phyloP scores from a whole-genome alignment of 2,113 vertebrate species.

The Pollimyrus isidori region DNA sequence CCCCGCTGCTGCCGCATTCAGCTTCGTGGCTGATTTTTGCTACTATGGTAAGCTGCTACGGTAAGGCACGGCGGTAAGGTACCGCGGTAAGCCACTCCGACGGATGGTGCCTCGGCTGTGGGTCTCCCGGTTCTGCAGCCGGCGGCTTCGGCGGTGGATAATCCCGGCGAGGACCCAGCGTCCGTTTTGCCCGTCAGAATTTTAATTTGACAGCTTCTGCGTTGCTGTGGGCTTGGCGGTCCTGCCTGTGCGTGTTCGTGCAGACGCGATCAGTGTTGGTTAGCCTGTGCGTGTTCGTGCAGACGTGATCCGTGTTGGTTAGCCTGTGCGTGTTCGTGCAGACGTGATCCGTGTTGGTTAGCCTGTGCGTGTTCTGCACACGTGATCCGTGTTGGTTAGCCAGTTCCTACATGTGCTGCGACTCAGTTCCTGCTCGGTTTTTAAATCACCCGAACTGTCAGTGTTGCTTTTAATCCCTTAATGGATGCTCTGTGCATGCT shows the following conservation, averaged over 20 bases:
- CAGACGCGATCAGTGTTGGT: no score
- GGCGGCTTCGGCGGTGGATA: background rate
- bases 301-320: no score
- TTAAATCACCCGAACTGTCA: background rate
- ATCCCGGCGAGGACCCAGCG: background rate
- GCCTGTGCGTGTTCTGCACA: background rate
- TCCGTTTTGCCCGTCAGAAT: conserved; percentile 23
- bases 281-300: no score
- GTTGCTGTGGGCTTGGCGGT: background rate
- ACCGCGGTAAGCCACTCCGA: no score
- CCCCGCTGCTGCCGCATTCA: background rate
- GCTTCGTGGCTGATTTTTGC: background rate
- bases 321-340: background rate
- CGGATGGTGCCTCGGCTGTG: conserved; percentile 17
- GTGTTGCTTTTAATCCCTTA: background rate
- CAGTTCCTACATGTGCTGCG: background rate
- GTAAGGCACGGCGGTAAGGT: conserved; percentile 11
- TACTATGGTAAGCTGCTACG: background rate
- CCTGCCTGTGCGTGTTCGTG: background rate
- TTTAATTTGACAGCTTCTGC: conserved; percentile 21
- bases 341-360: no score
- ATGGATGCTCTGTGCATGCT: background rate
- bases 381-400: background rate
- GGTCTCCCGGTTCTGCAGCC: conserved; percentile 27
- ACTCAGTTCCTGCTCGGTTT: background rate